A percentile compares a stretch with the other conserved stretches of the same genome.
Conservation (phyloP, 2,797 vertebrate species). For the Leuciscus waleckii region DNA sequence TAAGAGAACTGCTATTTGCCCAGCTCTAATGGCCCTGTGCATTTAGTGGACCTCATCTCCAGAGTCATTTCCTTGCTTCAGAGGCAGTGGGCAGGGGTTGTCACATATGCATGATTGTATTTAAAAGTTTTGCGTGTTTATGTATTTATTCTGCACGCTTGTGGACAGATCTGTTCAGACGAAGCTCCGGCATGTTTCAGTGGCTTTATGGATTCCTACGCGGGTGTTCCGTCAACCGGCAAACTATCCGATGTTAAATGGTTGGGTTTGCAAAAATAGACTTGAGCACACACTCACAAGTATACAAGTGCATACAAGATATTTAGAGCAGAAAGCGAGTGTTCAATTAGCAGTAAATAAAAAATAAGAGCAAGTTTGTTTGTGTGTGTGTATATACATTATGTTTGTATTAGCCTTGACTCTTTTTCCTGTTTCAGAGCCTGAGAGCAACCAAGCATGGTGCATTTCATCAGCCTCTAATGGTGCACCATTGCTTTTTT, state of each 20-base stretch:
- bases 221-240: conserved; percentile 40
- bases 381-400: neutral
- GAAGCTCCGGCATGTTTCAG: conserved; percentile 37
- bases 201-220: conserved; percentile 56
- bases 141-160: conserved; percentile 52
- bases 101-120: conserved; percentile 56
- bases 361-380: conserved; percentile 44
- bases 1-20: conserved; percentile 43
- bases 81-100: conserved; percentile 34
- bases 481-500: conserved; percentile 12
- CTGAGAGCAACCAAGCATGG: conserved; percentile 5
- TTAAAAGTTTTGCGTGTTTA: conserved; percentile 58
- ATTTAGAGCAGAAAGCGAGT: conserved; percentile 32
- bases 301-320: conserved; percentile 23
- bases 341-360: conserved; percentile 51
- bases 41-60: conserved; percentile 53
- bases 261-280: conserved; percentile 45
- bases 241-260: conserved; percentile 56
- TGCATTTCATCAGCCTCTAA: conserved; percentile 42
- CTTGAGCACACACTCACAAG: conserved; percentile 23
- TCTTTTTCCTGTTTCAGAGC: neutral
- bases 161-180: conserved; percentile 43
- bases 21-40: conserved; percentile 46
- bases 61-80: conserved; percentile 58
- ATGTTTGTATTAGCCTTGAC: conserved; percentile 25